Evolutionary conservation across 2,888 invertebrate genomes (phyloP), one percentile per base, ranked within the genome.

Genomic region (Odontomyia ornata): DNA sequence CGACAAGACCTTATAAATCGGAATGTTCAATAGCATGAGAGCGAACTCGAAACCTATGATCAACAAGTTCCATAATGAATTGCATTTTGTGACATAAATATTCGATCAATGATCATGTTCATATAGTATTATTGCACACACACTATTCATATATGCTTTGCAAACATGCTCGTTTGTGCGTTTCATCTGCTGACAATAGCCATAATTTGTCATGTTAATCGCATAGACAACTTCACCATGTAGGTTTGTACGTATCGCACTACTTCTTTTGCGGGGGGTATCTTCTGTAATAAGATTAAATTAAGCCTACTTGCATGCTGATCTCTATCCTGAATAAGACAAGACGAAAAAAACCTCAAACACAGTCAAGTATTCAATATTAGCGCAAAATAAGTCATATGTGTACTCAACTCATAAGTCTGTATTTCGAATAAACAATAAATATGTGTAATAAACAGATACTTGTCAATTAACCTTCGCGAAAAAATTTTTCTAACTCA

Each of bases 401-500:
- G 36, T 9, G 36, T 36, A 5, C 9, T 36, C 36, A 36, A 5
- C 9, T 36, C 36, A 36, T 36, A 36, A 5, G 36, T 36, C 5
- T 36, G 36, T 36, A 36, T 36, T 36, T 36, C 5, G 5, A 36
- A 52, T 15, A 52, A 4, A 15, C 18, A 52, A 13, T 52, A 15
- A n/a, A 52, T n/a, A 52, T 52, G 36, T 36, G 36, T 18, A 52
- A 52, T n/a, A 52, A 52, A 52, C 15, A 64, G 64, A 64, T 21
- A 64, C 64, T 64, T 25, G 60, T 18, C 25, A 25, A 60, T 60
- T 64, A 64, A 64, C 64, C 64, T 64, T 64, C 25, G 30, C 64
- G 25, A 64, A 30, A 28, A 36, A 36, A 28, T 64, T 64, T 25
- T 64, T 13, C 9, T 60, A 23, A 25, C 11, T 60, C 23, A 13